These are phyloP conservation scores for Hirtodrosophila trivittata DNA, from an alignment of 2,888 invertebrate genomes.

Conservation along the genomic window DNA sequence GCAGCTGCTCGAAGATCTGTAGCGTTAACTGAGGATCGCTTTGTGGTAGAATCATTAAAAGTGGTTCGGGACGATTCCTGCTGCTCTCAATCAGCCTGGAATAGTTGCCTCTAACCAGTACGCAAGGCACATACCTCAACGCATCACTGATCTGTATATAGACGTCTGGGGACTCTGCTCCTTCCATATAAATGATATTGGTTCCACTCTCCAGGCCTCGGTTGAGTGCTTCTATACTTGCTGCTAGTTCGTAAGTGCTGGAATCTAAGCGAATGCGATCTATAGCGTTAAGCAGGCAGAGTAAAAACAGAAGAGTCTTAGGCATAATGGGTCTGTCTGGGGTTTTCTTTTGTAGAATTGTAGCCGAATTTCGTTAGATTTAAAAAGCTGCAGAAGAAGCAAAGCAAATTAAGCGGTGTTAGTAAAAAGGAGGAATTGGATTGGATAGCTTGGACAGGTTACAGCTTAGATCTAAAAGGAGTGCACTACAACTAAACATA, in stretches of 20 bases:
- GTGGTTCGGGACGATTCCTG: constrained; percentile 20
- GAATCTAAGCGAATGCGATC: neutral
- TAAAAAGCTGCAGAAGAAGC: constrained; percentile 22
- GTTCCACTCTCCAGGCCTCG: constrained; percentile 29
- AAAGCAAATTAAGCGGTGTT: constrained; percentile 3
- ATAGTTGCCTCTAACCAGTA: constrained; percentile 21
- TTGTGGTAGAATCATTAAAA: constrained; percentile 32
- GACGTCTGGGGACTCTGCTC: constrained; percentile 1
- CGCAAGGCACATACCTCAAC: constrained; percentile 33
- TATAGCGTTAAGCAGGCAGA: constrained; percentile 1
- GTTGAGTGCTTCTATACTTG: constrained; percentile 29
- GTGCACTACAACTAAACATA: too few relatives aligned
- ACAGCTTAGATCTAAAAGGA: neutral
- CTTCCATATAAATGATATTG: constrained; percentile 38
- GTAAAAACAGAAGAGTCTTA: constrained; percentile 7
- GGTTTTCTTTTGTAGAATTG: neutral
- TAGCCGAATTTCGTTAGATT: constrained; percentile 5
- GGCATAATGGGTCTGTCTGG: constrained; percentile 24
- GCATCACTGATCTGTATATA: constrained; percentile 8
- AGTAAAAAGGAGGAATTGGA: neutral
- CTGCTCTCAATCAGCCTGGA: neutral
- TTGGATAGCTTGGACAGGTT: neutral
- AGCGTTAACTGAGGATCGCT: neutral
- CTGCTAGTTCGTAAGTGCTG: constrained; percentile 14
- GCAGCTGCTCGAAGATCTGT: constrained; percentile 26